Base-by-base conservation (phyloP, 2,888 invertebrate species). In the Chouioia cunea region DNA sequence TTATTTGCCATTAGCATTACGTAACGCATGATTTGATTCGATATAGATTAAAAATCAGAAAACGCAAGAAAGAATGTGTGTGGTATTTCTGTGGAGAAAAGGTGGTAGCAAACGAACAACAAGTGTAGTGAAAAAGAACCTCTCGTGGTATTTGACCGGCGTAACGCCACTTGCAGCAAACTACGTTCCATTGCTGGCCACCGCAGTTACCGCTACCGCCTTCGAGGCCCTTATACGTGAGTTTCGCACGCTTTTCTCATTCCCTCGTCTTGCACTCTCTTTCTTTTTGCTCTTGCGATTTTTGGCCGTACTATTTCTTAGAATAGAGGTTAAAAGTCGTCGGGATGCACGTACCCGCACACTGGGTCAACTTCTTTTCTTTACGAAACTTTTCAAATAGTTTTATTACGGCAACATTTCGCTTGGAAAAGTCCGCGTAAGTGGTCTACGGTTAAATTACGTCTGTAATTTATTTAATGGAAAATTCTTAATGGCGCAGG, bases 151-250 rank as follows among this genome's bases (percentile, higher is more conserved):
- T 27, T 27, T 27, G 27, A 27, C 23, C 14, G 27, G 50, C 18
- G 63, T 20, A 52, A 53, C 43, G 63, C 53, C 63, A 63, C 63
- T 52, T 52, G 63, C 52, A 53, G 43, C 27, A 16, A 64, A 18
- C 54, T 54, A 52, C 36, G 12, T 56, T 68, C 68, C 56, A 27
- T 6, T 27, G 27, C 27, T 27, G 27, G 4, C 27, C 27, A 27
- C 27, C 27, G 27, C 27, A 27, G 27, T 50, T 65, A 62, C 73
- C 68, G 66, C 71, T 64, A 67, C 62, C 54, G 63, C 62, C 64
- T 70, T 72, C 74, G 68, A 75, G 72, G 52, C 70, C 68, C 59
- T 69, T 71, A 63, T 67, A 69, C 63, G 72, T 56, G 66, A 71
- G 65, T 69, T 75, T 53, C 59, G 66, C 70, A n/a, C 36, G 23